These are phyloP conservation scores for Caenorhabditis elegans DNA, from an alignment of 1,140 invertebrate species.

Conservation along the genomic window WBcel235 BX284602.5:3241001-3241500, in stretches of 20 bases:
- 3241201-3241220: slow-evolving; percentile 44
- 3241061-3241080: slow-evolving; percentile 47
- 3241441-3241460: no score
- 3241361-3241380: slow-evolving; percentile 44
- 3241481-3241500: no score
- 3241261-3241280: slow-evolving; percentile 48
- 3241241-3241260: slow-evolving; percentile 49
- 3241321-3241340: slow-evolving; percentile 48
- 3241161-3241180: slow-evolving; percentile 41
- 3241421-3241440: no score
- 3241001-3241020: slow-evolving; percentile 52
- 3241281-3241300: slow-evolving; percentile 34
- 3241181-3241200: slow-evolving; percentile 47
- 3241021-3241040: not conserved
- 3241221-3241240: slow-evolving; percentile 46
- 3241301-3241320: slow-evolving; percentile 42
- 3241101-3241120: slow-evolving; percentile 48
- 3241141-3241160: slow-evolving; percentile 50
- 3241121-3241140: slow-evolving; percentile 43
- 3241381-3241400: no score
- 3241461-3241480: no score
- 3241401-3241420: no score
- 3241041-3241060: no score
- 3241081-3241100: slow-evolving; percentile 37
- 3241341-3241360: slow-evolving; percentile 41